Evolutionary conservation across 2,888 invertebrate genomes (phyloP), one percentile per base, ranked within the genome.

Genomic region (Eilema depressum): DNA sequence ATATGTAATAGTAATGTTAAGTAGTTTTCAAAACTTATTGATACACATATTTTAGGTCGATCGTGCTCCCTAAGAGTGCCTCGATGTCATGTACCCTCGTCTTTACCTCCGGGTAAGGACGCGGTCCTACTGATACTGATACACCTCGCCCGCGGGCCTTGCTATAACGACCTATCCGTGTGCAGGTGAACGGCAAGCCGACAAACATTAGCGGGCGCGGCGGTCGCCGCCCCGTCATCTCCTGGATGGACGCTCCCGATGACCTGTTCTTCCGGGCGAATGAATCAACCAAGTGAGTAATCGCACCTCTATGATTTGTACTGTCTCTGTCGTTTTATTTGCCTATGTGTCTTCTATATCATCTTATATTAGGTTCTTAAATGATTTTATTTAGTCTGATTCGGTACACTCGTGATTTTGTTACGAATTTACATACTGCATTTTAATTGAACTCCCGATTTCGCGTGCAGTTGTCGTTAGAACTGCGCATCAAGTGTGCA

Each of bases 161-260:
- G 57, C 71, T 63, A 61, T 81, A 76, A 81, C 74, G 71, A 63
- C 56, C 68, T 67, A 64, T 64, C 67, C 70, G 66, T 79, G 68
- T 75, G 81, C 94, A 96, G 96, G 97, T 97, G 83, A 98, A 97
- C 95, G 98, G 97, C 86, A 98, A 97, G 96, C 98, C 98, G 82
- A 97, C 98, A 91, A 97, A 97, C 85, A 96, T 98, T 83, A 96
- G 97, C 86, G 97, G 98, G 93, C 97, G 97, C 73, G 96, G 98
- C 75, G 97, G 97, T 28, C 96, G 98, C 66, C 98, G 99, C 88
- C 98, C 98, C 95, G 98, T 99, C 85, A 98, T 99, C 91, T 99
- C 98, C 89, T 99, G 99, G 99, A 98, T 99, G 97, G 99, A 99
- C 93, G 99, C 99, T 71, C 99, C 99, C 28, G 99, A 99, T 91